These are phyloP conservation scores for Drosophila quadrilineata DNA, from an alignment of 1,140 invertebrate species.

Conservation along the genomic window DNA sequence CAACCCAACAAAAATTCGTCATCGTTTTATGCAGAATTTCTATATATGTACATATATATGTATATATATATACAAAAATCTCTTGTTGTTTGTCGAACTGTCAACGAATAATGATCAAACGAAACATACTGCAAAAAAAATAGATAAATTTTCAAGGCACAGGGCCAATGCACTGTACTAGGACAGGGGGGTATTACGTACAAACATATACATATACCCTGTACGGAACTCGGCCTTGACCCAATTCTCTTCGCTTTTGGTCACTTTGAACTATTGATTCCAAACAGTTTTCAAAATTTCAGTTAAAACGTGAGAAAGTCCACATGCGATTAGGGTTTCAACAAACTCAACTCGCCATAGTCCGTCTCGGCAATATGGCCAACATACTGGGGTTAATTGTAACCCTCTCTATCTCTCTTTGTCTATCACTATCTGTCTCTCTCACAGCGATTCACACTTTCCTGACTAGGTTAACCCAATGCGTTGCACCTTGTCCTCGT, in stretches of 20 bases:
- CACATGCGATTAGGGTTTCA: slow-evolving; percentile 7
- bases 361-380: too few species aligned
- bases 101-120: slow-evolving; percentile 10
- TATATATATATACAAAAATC: too few species aligned
- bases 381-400: too few species aligned
- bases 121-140: too few species aligned
- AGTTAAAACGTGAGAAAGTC: slow-evolving; percentile 22
- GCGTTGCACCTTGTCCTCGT: slow-evolving; percentile 9
- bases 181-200: not conserved
- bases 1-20: slow-evolving; percentile 4
- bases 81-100: not conserved
- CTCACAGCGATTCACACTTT: too few species aligned
- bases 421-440: not conserved
- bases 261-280: slow-evolving; percentile 25
- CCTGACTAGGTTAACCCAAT: not conserved
- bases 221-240: slow-evolving; percentile 8
- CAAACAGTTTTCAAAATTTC: slow-evolving; percentile 3
- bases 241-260: slow-evolving; percentile 1
- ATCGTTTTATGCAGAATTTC: slow-evolving; percentile 17
- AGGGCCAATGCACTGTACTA: slow-evolving; percentile 21
- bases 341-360: not conserved
- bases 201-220: too few species aligned
- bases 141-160: slow-evolving; percentile 14
- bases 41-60: too few species aligned
- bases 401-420: not conserved